Percentiles rank a stretch among this genome's conserved stretches.
Evolutionary conservation across 2,888 invertebrate species (phyloP).

Genomic region (Chrysolina haemoptera): DNA sequence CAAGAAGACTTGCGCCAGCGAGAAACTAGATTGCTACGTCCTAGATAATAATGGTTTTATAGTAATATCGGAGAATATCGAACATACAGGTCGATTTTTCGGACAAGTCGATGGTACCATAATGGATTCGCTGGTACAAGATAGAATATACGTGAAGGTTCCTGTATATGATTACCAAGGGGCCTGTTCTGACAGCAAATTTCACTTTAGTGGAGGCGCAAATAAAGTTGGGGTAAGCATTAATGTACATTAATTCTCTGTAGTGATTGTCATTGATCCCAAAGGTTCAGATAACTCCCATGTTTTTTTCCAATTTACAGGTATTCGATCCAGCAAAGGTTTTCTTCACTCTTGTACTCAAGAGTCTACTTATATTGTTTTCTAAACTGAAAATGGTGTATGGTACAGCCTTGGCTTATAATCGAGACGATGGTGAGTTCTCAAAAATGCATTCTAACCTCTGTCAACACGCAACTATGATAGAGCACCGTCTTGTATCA

Average conservation of each 20-base stretch:
- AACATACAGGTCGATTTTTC: conserved; percentile 93
- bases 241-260: background rate
- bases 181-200: conserved; percentile 81
- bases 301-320: conserved; percentile 62
- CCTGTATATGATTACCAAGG: conserved; percentile 93
- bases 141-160: conserved; percentile 90
- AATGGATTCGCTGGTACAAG: conserved; percentile 93
- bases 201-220: conserved; percentile 75
- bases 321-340: conserved; percentile 74
- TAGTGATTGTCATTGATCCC: too few relatives aligned
- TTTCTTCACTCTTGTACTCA: conserved; percentile 73
- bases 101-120: conserved; percentile 95
- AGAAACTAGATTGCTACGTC: conserved; percentile 92
- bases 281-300: too few relatives aligned
- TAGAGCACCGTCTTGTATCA: background rate
- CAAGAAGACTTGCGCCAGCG: conserved; percentile 88
- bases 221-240: conserved; percentile 67
- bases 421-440: conserved; percentile 72
- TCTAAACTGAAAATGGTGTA: conserved; percentile 70
- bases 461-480: background rate
- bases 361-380: conserved; percentile 71
- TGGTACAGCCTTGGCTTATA: conserved; percentile 66
- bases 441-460: background rate
- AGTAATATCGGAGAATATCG: conserved; percentile 87
- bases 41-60: conserved; percentile 96